phyloP scores from a whole-genome alignment of 2,113 vertebrate species.

The Chrysochloris asiatica region DNA sequence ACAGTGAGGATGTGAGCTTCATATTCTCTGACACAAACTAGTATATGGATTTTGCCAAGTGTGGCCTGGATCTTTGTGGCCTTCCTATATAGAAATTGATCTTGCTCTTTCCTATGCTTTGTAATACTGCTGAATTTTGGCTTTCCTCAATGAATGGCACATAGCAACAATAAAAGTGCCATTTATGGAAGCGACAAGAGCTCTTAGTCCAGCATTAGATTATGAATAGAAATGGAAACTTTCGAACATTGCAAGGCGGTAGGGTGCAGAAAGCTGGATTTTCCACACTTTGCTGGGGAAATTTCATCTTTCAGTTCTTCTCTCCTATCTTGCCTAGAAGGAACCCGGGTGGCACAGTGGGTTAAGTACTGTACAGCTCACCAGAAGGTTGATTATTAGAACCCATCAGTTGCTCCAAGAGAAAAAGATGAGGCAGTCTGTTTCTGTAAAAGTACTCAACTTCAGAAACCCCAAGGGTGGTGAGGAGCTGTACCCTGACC shows the following conservation, averaged over 20 bases:
- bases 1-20: not conserved
- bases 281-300: not conserved
- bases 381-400: too few relatives aligned
- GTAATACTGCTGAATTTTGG: not conserved
- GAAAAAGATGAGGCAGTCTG: too few relatives aligned
- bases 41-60: not conserved
- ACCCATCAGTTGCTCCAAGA: too few relatives aligned
- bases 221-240: not conserved
- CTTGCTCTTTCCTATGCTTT: not conserved
- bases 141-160: too few relatives aligned
- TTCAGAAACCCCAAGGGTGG: too few relatives aligned
- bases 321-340: not conserved
- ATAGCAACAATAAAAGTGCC: not conserved
- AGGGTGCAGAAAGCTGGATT: not conserved
- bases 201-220: not conserved
- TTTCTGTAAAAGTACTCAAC: too few relatives aligned
- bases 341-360: too few relatives aligned
- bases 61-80: not conserved
- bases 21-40: not conserved
- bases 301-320: not conserved
- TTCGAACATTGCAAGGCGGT: not conserved
- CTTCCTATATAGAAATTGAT: not conserved
- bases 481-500: too few relatives aligned
- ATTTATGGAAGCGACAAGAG: not conserved
- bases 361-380: too few relatives aligned